These are phyloP conservation scores for Cephus sareptanus DNA, from an alignment of 2,888 invertebrate genomes.

Conservation along the genomic window DNA sequence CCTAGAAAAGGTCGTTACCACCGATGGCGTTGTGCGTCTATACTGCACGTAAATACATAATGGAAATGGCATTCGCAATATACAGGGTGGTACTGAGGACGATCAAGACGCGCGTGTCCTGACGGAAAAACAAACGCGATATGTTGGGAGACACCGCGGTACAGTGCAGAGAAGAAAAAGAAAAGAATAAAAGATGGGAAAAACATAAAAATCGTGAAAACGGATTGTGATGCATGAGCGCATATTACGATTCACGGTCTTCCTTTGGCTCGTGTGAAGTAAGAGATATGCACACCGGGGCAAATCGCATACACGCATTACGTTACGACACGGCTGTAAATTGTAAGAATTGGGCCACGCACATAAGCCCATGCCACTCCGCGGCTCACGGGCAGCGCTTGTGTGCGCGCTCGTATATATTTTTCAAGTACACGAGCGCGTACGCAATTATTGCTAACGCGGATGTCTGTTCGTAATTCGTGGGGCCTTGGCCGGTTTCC, in stretches of 20 bases:
- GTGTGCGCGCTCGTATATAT: constrained; percentile 17
- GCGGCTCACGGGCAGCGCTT: not conserved
- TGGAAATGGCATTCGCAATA: not conserved
- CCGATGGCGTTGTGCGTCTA: constrained; percentile 15
- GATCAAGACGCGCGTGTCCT: not conserved
- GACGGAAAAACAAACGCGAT: constrained; percentile 19
- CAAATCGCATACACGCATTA: constrained; percentile 35
- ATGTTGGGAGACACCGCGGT: not conserved
- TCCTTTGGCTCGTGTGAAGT: not conserved
- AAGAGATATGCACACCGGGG: constrained; percentile 18
- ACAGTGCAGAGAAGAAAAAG: constrained; percentile 11
- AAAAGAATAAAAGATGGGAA: constrained; percentile 21
- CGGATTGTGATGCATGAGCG: too few relatives aligned
- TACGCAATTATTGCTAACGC: constrained; percentile 62
- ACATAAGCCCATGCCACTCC: constrained; percentile 21
- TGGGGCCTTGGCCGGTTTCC: constrained; percentile 63
- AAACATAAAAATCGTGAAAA: not conserved
- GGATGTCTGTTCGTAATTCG: constrained; percentile 62
- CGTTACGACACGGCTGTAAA: constrained; percentile 59
- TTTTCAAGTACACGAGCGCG: constrained; percentile 47
- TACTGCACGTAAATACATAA: not conserved
- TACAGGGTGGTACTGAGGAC: not conserved
- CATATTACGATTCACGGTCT: constrained; percentile 10
- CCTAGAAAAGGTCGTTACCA: constrained; percentile 51
- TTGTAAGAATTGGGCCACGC: constrained; percentile 62